Conservation (phyloP, 2,113 vertebrate species). For the Vombatus ursinus region DNA sequence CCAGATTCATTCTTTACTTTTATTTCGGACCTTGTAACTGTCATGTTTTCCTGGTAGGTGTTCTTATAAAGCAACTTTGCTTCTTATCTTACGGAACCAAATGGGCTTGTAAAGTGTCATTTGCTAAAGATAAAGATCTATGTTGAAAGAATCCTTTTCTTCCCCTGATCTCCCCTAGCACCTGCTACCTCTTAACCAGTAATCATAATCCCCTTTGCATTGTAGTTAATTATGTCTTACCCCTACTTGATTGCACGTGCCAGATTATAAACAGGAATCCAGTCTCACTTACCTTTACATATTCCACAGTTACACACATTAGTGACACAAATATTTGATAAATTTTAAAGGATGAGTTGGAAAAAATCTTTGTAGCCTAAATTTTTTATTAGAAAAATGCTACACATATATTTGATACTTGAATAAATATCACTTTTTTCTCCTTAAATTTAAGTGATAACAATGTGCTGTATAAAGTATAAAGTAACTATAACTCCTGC, state of each 20-base stretch:
- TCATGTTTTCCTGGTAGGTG: slow-evolving; percentile 18
- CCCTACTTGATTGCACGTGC: not conserved
- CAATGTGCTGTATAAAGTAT: not conserved
- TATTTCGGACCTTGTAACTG: not conserved
- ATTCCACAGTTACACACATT: not conserved
- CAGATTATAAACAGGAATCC: not conserved
- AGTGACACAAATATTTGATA: not conserved
- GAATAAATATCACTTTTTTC: slow-evolving; percentile 24
- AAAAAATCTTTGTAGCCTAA: slow-evolving; percentile 21
- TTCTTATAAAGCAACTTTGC: not conserved
- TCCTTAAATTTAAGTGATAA: slow-evolving; percentile 25
- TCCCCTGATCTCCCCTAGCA: not conserved
- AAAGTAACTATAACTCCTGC: slow-evolving; percentile 10
- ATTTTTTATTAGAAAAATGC: not conserved
- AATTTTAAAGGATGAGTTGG: not conserved
- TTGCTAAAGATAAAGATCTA: slow-evolving; percentile 1
- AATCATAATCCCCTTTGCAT: not conserved
- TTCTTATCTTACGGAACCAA: not conserved
- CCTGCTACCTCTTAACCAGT: not conserved
- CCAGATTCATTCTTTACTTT: not conserved
- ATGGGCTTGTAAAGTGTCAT: not conserved
- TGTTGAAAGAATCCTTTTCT: not conserved
- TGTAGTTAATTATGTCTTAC: not conserved
- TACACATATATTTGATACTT: slow-evolving; percentile 8
- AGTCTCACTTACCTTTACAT: not conserved